phyloP scores from a whole-genome alignment of 2,113 vertebrate species.

The Cyphomyrus discorhynchus region DNA sequence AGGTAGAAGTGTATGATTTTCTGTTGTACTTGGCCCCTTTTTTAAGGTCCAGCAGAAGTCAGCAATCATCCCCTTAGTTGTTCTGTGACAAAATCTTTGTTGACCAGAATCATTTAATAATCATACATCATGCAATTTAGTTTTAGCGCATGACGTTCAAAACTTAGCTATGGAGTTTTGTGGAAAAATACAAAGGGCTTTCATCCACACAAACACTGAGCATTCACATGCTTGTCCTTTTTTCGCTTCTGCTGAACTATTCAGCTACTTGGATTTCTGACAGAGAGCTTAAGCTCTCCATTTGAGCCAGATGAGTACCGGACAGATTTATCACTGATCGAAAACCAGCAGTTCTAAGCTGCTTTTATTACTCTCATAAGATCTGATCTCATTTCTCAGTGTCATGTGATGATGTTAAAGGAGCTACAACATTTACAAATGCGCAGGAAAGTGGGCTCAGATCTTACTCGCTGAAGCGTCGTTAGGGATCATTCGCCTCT shows the following conservation, averaged over 20 bases:
- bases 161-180: not conserved
- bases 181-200: not conserved
- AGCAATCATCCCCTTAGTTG: not conserved
- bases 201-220: not conserved
- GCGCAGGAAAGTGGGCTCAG: not conserved
- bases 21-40: not conserved
- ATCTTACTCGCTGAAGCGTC: constrained; percentile 58
- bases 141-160: not conserved
- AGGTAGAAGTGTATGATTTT: not conserved
- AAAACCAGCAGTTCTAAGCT: not conserved
- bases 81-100: not conserved
- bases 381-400: constrained; percentile 29
- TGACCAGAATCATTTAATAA: not conserved
- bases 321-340: not conserved
- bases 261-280: not conserved
- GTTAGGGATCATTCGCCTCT: constrained; percentile 42
- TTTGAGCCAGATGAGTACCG: not conserved
- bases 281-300: not conserved
- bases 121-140: not conserved
- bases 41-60: not conserved
- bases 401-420: constrained; percentile 38
- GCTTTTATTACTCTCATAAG: not conserved
- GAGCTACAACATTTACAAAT: not conserved
- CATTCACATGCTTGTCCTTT: not conserved
- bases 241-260: not conserved